Conservation (phyloP, 2,113 vertebrate species). For the Ivindomyrus marchei region DNA sequence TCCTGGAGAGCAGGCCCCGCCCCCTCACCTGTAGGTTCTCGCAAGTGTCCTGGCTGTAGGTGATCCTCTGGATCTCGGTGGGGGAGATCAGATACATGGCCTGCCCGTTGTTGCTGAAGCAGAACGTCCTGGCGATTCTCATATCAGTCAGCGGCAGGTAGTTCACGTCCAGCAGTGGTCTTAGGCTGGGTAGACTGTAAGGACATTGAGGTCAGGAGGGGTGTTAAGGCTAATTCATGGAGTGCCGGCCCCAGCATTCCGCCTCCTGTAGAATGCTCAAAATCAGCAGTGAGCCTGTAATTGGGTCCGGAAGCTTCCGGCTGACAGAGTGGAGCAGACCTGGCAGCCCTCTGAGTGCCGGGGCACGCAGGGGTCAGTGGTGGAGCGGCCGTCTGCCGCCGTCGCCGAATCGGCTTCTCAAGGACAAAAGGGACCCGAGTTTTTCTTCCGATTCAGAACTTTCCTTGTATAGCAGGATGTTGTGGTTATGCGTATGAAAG, state of each 20-base stretch:
- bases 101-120: slow-evolving; percentile 96
- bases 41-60: slow-evolving; percentile 96
- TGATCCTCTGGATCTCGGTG: slow-evolving; percentile 96
- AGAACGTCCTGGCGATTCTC: slow-evolving; percentile 98
- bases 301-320: neutral
- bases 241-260: no score
- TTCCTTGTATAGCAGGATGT: neutral
- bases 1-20: neutral
- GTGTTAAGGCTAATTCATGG: neutral
- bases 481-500: neutral
- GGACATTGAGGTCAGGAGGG: slow-evolving; percentile 5
- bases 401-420: neutral
- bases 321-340: neutral
- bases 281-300: neutral
- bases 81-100: slow-evolving; percentile 94
- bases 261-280: neutral
- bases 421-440: neutral
- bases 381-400: neutral
- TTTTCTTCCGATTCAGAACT: neutral
- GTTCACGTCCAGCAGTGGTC: slow-evolving; percentile 93
- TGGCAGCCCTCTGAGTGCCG: neutral
- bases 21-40: slow-evolving; percentile 89
- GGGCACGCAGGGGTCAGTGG: neutral
- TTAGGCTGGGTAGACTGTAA: slow-evolving; percentile 88
- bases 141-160: slow-evolving; percentile 97